Evolutionary conservation across 2,113 vertebrate genomes (phyloP).

Genomic region (Tretioscincus oriximinensis): DNA sequence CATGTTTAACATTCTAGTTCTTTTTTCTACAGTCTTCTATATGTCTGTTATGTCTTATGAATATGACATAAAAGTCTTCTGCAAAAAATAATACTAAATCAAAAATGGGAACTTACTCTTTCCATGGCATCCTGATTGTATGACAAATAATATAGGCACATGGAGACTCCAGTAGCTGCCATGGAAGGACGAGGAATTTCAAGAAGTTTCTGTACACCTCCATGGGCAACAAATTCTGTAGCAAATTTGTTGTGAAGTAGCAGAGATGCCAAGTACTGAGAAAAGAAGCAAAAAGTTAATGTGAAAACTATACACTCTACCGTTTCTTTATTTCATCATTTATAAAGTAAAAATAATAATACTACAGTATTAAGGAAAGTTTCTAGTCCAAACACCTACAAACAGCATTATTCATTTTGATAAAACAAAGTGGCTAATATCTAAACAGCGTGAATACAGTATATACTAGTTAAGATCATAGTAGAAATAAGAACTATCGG

Average conservation of each 20-base stretch:
- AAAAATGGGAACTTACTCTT: slow-evolving; percentile 76
- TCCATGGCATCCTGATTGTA: slow-evolving; percentile 99
- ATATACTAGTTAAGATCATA: too few relatives aligned
- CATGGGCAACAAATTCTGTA: slow-evolving; percentile 97
- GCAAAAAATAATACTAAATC: too few relatives aligned
- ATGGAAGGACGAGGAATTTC: slow-evolving; percentile 97
- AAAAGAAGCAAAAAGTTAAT: slow-evolving; percentile 45
- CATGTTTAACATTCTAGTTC: neutral
- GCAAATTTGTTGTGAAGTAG: slow-evolving; percentile 99
- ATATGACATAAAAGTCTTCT: too few relatives aligned
- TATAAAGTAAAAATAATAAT: neutral
- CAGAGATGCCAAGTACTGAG: slow-evolving; percentile 94
- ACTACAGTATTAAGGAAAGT: neutral
- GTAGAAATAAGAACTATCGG: too few relatives aligned
- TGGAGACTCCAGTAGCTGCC: slow-evolving; percentile 96
- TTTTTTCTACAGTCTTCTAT: too few relatives aligned
- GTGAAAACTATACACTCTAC: neutral
- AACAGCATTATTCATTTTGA: neutral
- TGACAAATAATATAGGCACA: slow-evolving; percentile 97
- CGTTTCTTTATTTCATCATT: neutral
- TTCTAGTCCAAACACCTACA: neutral
- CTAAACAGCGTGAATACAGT: too few relatives aligned
- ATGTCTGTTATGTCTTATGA: too few relatives aligned
- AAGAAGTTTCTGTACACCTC: slow-evolving; percentile 94
- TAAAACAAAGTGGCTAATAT: too few relatives aligned